These are phyloP conservation scores for Himalopsyche japonica DNA, from an alignment of 2,888 invertebrate species.

Conservation along the genomic window DNA sequence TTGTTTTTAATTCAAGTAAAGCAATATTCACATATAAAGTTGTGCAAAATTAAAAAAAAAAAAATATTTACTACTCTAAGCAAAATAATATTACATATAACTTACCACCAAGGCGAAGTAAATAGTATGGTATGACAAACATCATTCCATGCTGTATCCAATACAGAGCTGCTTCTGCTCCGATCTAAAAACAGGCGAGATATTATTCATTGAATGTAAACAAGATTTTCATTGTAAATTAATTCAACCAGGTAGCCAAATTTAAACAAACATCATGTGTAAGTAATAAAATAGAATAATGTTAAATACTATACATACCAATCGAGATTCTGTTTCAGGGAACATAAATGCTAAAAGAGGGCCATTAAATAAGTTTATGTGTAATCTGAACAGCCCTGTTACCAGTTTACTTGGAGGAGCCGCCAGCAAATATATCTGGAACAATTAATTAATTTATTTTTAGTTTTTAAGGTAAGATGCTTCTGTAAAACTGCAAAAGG, in stretches of 20 bases:
- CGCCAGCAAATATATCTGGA: conserved; percentile 86
- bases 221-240: too few relatives aligned
- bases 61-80: too few relatives aligned
- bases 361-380: conserved; percentile 91
- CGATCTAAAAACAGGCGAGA: conserved; percentile 65
- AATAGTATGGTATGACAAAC: conserved; percentile 91
- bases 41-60: background rate
- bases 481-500: too few relatives aligned
- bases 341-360: conserved; percentile 90
- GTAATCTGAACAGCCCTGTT: conserved; percentile 85
- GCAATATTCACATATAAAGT: too few relatives aligned
- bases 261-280: too few relatives aligned
- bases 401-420: conserved; percentile 82
- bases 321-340: conserved; percentile 92
- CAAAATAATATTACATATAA: conserved; percentile 26
- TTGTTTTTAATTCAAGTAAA: too few relatives aligned
- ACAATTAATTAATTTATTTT: conserved; percentile 35
- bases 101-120: conserved; percentile 84
- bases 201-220: background rate
- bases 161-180: conserved; percentile 90
- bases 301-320: conserved; percentile 61
- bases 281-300: background rate
- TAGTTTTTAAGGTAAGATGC: too few relatives aligned
- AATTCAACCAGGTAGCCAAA: too few relatives aligned
- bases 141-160: conserved; percentile 96